Percentiles rank a stretch among this genome's conserved stretches.
Conservation (phyloP, 1,140 invertebrate species). For the Sarcophaga peregrina region DNA sequence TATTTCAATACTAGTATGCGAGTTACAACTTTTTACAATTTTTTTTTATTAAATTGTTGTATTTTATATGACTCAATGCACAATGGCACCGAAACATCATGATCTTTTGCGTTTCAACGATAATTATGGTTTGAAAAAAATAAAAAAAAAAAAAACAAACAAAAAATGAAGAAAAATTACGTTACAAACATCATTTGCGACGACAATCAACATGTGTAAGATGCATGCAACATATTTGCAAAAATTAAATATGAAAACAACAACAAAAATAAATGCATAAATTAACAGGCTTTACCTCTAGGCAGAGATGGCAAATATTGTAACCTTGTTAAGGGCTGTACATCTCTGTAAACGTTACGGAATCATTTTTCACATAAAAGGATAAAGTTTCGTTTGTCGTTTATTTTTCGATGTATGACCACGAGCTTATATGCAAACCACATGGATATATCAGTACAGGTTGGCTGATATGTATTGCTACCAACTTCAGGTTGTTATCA, state of each 20-base stretch:
- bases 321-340: background rate
- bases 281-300: background rate
- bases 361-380: too few relatives aligned
- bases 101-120: constrained; percentile 21
- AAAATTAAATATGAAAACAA: constrained; percentile 1
- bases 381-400: too few relatives aligned
- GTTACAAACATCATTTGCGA: constrained; percentile 31
- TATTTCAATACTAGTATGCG: constrained; percentile 8
- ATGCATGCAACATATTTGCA: constrained; percentile 38
- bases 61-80: background rate
- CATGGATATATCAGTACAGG: too few relatives aligned
- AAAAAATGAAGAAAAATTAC: constrained; percentile 36
- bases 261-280: background rate
- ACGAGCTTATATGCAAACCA: too few relatives aligned
- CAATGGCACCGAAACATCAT: too few relatives aligned
- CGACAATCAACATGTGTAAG: constrained; percentile 37
- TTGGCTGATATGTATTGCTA: too few relatives aligned
- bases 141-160: background rate
- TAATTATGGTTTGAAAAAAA: constrained; percentile 12
- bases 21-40: constrained; percentile 8
- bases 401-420: too few relatives aligned
- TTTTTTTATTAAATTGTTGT: constrained; percentile 2
- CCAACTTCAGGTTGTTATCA: too few relatives aligned
- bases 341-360: too few relatives aligned
- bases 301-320: background rate